These are phyloP conservation scores for Drosophila dives DNA, from an alignment of 2,888 invertebrate genomes.

Conservation along the genomic window DNA sequence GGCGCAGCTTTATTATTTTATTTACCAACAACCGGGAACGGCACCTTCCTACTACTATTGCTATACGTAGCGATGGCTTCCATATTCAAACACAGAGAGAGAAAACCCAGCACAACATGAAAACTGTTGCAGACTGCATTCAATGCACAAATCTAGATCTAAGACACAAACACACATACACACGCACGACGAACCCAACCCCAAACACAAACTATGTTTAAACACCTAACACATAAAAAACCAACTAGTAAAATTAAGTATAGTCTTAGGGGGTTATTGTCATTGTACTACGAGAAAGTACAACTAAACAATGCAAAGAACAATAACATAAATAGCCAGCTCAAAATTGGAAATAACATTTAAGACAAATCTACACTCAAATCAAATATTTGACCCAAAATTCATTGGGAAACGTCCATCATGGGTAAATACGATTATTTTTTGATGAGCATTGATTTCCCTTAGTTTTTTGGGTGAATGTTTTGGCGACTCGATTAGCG, in stretches of 20 bases:
- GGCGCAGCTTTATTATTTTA: slow-evolving; percentile 59
- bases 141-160: slow-evolving; percentile 46
- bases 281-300: neutral
- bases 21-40: slow-evolving; percentile 45
- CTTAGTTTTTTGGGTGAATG: slow-evolving; percentile 5
- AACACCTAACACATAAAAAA: slow-evolving; percentile 7
- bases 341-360: slow-evolving; percentile 5
- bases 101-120: slow-evolving; percentile 39
- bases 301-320: neutral
- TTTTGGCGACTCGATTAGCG: slow-evolving; percentile 16
- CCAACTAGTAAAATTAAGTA: slow-evolving; percentile 12
- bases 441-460: slow-evolving; percentile 17
- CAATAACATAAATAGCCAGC: neutral
- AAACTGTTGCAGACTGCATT: slow-evolving; percentile 56
- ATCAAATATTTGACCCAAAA: slow-evolving; percentile 12
- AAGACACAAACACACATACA: slow-evolving; percentile 28
- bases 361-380: slow-evolving; percentile 11
- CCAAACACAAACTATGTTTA: slow-evolving; percentile 1
- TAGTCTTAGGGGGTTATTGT: slow-evolving; percentile 11
- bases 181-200: neutral
- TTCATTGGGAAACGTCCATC: slow-evolving; percentile 7
- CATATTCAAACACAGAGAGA: slow-evolving; percentile 44
- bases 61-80: slow-evolving; percentile 52
- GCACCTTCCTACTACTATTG: slow-evolving; percentile 54
- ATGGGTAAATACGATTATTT: slow-evolving; percentile 17